Evolutionary conservation across 2,797 vertebrate species (phyloP), one percentile per base, ranked within the genome.

Genomic region (Acropternis orthonyx): DNA sequence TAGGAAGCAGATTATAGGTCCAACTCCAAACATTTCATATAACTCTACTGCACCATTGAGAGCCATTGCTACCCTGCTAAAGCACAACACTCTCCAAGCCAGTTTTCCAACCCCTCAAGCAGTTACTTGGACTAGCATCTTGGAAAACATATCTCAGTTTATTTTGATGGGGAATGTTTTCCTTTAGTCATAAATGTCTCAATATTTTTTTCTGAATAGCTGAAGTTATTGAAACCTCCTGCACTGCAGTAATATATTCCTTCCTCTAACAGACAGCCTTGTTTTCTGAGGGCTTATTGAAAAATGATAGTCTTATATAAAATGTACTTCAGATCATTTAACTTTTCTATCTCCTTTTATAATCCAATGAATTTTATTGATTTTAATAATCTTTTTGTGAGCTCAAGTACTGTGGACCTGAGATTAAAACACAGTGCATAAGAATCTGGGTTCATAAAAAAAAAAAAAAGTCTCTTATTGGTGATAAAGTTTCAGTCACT

Each of bases 281-380:
- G 72, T 96, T 97, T 97, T 94, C 94, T 96, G 79, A 97, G 97
- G 74, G 24, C 89, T 97, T 96, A 97, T 93, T 97, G 93, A 92
- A 97, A 97, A 98, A 94, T 90, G 83, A 93, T 94, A 96, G 74
- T 93, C 63, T 94, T 76, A 49, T 81, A 91, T 96, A 96, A 97
- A 97, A 95, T 85, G 28, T 93, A 96, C 93, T 97, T 97, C 93
- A 96, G 85, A 85, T 97, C 78, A 97, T 97, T 98, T 97, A 97
- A 96, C 86, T 96, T 97, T 93, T 97, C 90, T 93, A 95, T 95
- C 75, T 96, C 75, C 72, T 95, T 97, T 97, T 97, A 96, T 97
- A 96, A 97, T 95, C 82, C 89, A 95, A 79, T 96, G 88, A 94
- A 96, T 97, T 97, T 96, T 97, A 97, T 96, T 94, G 69, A 37